Evolutionary conservation across 2,888 invertebrate species (phyloP).

Genomic region (Cephus nigrinus): DNA sequence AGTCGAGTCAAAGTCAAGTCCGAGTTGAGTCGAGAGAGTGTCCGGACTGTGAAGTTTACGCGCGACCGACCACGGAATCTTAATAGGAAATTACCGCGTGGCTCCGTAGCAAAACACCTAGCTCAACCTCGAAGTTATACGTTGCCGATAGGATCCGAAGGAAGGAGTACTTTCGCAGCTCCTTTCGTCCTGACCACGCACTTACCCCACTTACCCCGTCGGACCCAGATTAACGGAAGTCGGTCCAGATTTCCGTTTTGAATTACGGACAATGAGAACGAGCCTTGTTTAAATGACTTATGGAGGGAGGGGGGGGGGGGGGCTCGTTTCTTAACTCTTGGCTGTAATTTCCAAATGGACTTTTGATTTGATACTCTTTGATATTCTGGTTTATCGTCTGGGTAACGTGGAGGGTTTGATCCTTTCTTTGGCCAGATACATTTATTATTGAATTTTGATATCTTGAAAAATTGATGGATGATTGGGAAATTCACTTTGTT

Average conservation of each 20-base stretch:
- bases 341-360: no score
- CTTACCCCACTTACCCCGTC: conserved; percentile 20
- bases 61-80: conserved; percentile 59
- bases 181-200: neutral
- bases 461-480: no score
- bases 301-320: fast-evolving
- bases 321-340: no score
- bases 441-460: no score
- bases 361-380: no score
- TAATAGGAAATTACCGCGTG: conserved; percentile 59
- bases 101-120: conserved; percentile 10
- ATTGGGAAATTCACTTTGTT: no score
- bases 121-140: conserved; percentile 30
- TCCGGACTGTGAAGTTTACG: conserved; percentile 31
- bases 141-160: conserved; percentile 44
- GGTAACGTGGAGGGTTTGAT: no score
- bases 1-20: no score
- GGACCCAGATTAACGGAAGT: conserved; percentile 52
- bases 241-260: conserved; percentile 54
- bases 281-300: no score
- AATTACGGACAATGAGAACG: conserved; percentile 44
- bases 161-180: conserved; percentile 3
- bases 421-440: no score
- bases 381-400: no score
- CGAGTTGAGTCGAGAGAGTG: no score